A percentile compares a stretch with the other conserved stretches of the same genome.
Evolutionary conservation across 2,888 invertebrate genomes (phyloP).

Genomic region (Thera britannica): DNA sequence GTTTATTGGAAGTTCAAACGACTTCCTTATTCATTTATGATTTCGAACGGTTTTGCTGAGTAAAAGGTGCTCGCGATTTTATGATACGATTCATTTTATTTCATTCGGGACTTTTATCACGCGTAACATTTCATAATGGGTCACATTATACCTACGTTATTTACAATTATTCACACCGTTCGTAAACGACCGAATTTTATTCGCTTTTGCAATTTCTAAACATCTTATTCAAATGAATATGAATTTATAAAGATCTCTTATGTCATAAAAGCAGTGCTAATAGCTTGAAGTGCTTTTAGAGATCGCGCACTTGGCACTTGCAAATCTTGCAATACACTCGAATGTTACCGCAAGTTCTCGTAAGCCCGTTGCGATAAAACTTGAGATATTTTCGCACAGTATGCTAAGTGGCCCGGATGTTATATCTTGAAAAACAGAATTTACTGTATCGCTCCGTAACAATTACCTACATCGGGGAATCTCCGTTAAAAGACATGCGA

Average conservation of each 20-base stretch:
- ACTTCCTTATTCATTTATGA: conserved; percentile 20
- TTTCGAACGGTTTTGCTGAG: conserved; percentile 41
- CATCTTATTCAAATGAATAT: conserved; percentile 53
- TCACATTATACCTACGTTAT: conserved; percentile 30
- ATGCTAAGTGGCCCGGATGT: conserved; percentile 60
- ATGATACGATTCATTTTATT: conserved; percentile 33
- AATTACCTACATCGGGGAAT: conserved; percentile 40
- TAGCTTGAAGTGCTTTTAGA: conserved; percentile 66
- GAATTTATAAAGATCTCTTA: conserved; percentile 59
- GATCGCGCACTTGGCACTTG: conserved; percentile 54
- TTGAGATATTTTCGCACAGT: conserved; percentile 55
- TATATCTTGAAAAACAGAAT: conserved; percentile 50
- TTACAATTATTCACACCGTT: conserved; percentile 39
- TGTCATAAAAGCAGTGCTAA: conserved; percentile 63
- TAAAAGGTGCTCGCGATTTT: conserved; percentile 35
- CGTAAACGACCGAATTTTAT: conserved; percentile 39
- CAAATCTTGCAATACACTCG: conserved; percentile 31
- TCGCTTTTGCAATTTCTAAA: conserved; percentile 53
- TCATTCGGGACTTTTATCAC: conserved; percentile 32
- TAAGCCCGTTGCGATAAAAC: conserved; percentile 47
- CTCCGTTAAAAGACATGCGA: conserved; percentile 36
- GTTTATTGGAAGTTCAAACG: conserved; percentile 22
- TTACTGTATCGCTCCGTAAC: conserved; percentile 48
- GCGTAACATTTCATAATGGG: conserved; percentile 34
- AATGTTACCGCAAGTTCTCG: conserved; percentile 39